These are phyloP conservation scores for Zaprionus lineosus DNA, from an alignment of 2,888 invertebrate species.

Conservation along the genomic window DNA sequence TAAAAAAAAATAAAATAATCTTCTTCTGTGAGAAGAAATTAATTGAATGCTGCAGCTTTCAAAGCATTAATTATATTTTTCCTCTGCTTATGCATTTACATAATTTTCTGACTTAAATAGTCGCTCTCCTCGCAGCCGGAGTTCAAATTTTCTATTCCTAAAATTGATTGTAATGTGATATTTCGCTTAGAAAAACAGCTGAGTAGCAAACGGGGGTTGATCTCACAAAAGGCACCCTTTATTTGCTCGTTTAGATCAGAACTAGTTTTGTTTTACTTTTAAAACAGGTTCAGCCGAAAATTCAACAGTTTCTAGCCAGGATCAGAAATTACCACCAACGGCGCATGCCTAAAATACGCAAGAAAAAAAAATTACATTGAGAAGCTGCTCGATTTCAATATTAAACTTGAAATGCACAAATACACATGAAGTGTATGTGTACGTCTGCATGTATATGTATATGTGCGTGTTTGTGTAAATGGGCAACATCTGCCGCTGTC, in stretches of 20 bases:
- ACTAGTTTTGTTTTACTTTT: constrained; percentile 48
- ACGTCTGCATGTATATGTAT: constrained; percentile 24
- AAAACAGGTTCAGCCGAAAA: constrained; percentile 52
- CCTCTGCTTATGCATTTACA: background rate
- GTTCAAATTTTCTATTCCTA: background rate
- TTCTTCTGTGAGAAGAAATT: too few relatives aligned
- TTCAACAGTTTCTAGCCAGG: constrained; percentile 30
- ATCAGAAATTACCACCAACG: constrained; percentile 66
- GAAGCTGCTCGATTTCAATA: constrained; percentile 62
- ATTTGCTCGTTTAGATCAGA: constrained; percentile 26
- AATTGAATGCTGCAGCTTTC: too few relatives aligned
- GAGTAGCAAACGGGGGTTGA: constrained; percentile 58
- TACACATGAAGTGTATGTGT: constrained; percentile 24
- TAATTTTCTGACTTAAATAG: background rate
- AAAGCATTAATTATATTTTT: too few relatives aligned
- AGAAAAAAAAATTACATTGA: constrained; percentile 39
- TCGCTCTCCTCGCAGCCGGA: background rate
- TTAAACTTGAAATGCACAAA: constrained; percentile 29
- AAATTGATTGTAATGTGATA: constrained; percentile 44
- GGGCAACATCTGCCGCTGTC: constrained; percentile 68
- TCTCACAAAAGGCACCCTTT: constrained; percentile 31
- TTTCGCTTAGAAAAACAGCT: constrained; percentile 47
- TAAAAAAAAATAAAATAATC: too few relatives aligned
- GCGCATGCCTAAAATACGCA: constrained; percentile 57
- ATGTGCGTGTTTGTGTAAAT: constrained; percentile 32